Evolutionary conservation across 2,888 invertebrate genomes (phyloP).

Genomic region (Melanophora roralis): DNA sequence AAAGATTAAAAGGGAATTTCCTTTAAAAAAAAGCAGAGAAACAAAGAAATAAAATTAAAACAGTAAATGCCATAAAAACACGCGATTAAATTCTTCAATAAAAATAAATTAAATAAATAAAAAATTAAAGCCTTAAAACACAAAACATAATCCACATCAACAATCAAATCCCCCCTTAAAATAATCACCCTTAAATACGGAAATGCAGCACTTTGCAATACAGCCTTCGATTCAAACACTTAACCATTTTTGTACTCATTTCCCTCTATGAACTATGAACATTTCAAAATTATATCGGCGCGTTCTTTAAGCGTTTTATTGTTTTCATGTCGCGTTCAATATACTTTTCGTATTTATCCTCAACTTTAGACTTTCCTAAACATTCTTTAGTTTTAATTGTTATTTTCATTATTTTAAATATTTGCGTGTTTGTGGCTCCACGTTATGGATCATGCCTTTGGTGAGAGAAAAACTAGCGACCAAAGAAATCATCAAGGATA

Average conservation of each 20-base stretch:
- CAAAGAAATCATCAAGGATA: constrained; percentile 71
- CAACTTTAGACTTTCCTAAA: not conserved
- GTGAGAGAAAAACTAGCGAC: constrained; percentile 38
- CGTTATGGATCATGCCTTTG: constrained; percentile 59
- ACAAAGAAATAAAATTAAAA: constrained; percentile 15
- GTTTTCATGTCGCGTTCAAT: constrained; percentile 36
- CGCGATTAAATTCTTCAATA: not conserved
- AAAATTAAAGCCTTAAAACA: not conserved
- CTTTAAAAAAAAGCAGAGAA: constrained; percentile 10
- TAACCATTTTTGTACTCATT: no score
- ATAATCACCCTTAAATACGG: not conserved
- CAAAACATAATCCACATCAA: not conserved
- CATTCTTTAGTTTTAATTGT: constrained; percentile 4
- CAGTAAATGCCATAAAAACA: not conserved
- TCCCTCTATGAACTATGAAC: not conserved
- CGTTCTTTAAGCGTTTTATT: not conserved
- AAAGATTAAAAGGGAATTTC: constrained; percentile 7
- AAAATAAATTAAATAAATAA: not conserved
- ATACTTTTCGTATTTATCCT: not conserved
- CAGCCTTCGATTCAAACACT: not conserved
- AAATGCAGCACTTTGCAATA: not conserved
- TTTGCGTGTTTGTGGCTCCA: constrained; percentile 21
- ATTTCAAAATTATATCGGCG: not conserved
- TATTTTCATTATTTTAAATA: not conserved
- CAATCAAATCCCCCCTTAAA: no score